Evolutionary conservation across 2,797 vertebrate species (phyloP), one percentile per base, ranked within the genome.

Genomic region (Pogoniulus pusillus): DNA sequence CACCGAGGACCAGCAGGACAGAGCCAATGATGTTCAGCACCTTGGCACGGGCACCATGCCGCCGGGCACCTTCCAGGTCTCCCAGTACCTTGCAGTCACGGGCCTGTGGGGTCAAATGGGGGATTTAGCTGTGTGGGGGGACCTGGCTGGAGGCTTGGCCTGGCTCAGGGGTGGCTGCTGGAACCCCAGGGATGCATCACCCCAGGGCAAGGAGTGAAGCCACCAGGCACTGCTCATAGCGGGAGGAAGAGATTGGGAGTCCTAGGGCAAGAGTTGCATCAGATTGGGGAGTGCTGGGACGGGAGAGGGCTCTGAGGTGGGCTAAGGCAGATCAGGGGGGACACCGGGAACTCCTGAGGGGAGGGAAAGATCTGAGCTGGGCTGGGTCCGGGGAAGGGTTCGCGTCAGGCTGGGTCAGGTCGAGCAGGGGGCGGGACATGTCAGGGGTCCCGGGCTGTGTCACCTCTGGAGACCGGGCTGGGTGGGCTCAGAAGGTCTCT

Each of bases 51-150:
- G 97, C 91, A 1, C 98, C 97, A 4, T 98, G 97, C 24, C 97
- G 98, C 93, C 96, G 98, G 20, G 98, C 98, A 4, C 98, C 95
- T 87, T 98, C 98, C 96, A 98, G 80, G 92, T 99, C 98, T 4
- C 98, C 99, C 55, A 97, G 93, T 23, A 98, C 96, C 96, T 98
- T 99, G 97, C 98, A 98, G 94, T 99, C 99, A 30, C 98, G 96
- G 63, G 98, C 98, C 98, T 99, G 85, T 7, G 58, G 37, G 65
- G 35, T 24, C 18, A 53, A 29, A 5, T 1, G 23, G 24, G 58
- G 27, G 53, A 12, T 27, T 87, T 35, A 14, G 82, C 0, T 2
- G 22, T 23, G 23, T 1, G 15, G 7, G 27, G 12, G 4, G 2
- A 18, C 16, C 2, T 0, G 4, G 2, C 0, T 8, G n/a, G 30